Base-by-base conservation (phyloP, 2,888 invertebrate genomes). In the Axea sp. region DNA sequence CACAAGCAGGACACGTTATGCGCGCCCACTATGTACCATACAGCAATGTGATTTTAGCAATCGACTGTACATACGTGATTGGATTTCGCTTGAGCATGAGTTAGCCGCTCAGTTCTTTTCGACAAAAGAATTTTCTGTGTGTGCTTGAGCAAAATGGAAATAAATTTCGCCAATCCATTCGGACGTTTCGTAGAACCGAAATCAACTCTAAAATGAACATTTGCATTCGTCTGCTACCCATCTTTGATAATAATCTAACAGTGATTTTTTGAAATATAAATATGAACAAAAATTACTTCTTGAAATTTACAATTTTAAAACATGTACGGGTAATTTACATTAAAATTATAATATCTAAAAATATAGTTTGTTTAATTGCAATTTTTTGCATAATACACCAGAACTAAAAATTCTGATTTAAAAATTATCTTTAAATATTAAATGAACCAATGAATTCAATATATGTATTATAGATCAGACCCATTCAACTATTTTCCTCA, bases 1-100 rank as follows among this genome's bases (percentile, higher is more conserved):
- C 80, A 81, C 79, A 82, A 82, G 78, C 83, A 81, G 81, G 79
- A 82, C 83, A 82, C 83, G 83, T 82, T 82, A 80, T 77, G 73
- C 67, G 78, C 75, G 73, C 80, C 74, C 77, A 74, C 78, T 71
- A 77, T 65, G 62, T 41, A 49, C 65, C 69, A 60, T 55, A 75
- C 35, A 49, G 60, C 69, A 33, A 75, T 45, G 74, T 64, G 76
- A 79, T 80, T 80, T 80, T 78, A 77, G 78, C 78, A 79, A 78
- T 76, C 73, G 67, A 60, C 71, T 69, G 60, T 75, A 60, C 53
- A 77, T 82, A 82, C 82, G 82, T 82, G 82, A 82, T 80, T 79
- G 77, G 82, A 77, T 79, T 82, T 81, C 76, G 68, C 75, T 75
- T 78, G 73, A 75, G 71, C 47, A 45, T 71, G 51, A 71, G 76